Evolutionary conservation across 64 coral and sea anemone genomes (phyloP).

Genomic region (Actinia equina): DNA sequence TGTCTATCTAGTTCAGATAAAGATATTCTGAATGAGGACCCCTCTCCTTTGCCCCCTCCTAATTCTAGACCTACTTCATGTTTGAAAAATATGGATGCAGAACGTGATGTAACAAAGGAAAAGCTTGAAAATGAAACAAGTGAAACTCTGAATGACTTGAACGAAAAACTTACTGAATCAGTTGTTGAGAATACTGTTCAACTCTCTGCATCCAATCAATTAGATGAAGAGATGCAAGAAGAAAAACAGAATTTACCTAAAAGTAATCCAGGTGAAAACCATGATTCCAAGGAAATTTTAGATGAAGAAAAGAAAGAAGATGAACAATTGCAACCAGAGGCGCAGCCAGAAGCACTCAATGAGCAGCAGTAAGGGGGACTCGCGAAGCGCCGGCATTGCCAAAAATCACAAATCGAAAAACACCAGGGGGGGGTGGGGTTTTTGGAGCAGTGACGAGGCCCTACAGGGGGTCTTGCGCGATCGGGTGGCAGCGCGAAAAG

Average conservation of each 20-base stretch:
- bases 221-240: not conserved
- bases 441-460: no score
- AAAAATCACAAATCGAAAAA: no score
- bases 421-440: no score
- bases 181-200: not conserved
- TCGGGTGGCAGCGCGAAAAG: no score
- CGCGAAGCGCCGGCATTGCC: no score
- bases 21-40: conserved; percentile 19
- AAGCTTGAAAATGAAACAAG: not conserved
- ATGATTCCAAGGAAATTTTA: not conserved
- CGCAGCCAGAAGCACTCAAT: not conserved
- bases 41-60: conserved; percentile 69
- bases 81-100: not conserved
- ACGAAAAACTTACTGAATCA: not conserved
- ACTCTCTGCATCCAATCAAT: not conserved
- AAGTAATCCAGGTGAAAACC: not conserved
- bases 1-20: conserved; percentile 13
- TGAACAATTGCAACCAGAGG: not conserved
- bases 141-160: not conserved
- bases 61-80: conserved; percentile 71
- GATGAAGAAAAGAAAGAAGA: not conserved
- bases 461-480: no score
- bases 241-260: not conserved
- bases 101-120: not conserved
- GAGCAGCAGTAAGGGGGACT: no score